phyloP scores from a whole-genome alignment of 2,797 vertebrate species.

The Clarias fuscus region DNA sequence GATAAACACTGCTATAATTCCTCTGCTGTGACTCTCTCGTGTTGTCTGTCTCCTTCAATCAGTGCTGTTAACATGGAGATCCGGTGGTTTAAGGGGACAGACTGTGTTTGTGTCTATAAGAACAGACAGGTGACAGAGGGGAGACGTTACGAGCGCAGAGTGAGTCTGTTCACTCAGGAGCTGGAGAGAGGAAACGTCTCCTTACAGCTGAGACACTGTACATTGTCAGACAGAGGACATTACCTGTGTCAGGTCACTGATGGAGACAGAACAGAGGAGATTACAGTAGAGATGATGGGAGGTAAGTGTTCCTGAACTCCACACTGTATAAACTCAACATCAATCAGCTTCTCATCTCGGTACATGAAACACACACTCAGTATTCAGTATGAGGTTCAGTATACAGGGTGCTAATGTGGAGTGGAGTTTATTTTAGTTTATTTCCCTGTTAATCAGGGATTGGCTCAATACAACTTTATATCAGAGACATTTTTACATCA shows the following conservation, averaged over 20 bases:
- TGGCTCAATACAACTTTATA: too few species aligned
- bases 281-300: background rate
- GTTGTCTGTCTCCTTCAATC: too few species aligned
- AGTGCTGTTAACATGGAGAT: too few species aligned
- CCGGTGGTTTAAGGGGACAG: too few species aligned
- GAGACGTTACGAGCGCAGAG: too few species aligned
- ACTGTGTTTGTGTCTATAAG: too few species aligned
- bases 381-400: slow-evolving; percentile 15
- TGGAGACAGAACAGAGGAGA: slow-evolving; percentile 32
- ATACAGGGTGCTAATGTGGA: background rate
- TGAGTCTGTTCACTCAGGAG: too few species aligned
- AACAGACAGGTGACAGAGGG: too few species aligned
- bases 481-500: too few species aligned
- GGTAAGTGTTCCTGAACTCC: slow-evolving; percentile 22
- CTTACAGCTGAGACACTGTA: slow-evolving; percentile 20
- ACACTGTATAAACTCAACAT: background rate
- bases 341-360: slow-evolving; percentile 1
- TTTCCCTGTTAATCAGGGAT: too few species aligned
- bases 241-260: slow-evolving; percentile 37
- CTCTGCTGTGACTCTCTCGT: too few species aligned
- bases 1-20: too few species aligned
- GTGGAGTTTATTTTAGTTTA: background rate
- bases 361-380: background rate
- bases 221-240: background rate
- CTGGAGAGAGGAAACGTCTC: slow-evolving; percentile 27